Evolutionary conservation across 2,113 vertebrate genomes (phyloP), one percentile per base, ranked within the genome.

Genomic region (Eclectus roratus): DNA sequence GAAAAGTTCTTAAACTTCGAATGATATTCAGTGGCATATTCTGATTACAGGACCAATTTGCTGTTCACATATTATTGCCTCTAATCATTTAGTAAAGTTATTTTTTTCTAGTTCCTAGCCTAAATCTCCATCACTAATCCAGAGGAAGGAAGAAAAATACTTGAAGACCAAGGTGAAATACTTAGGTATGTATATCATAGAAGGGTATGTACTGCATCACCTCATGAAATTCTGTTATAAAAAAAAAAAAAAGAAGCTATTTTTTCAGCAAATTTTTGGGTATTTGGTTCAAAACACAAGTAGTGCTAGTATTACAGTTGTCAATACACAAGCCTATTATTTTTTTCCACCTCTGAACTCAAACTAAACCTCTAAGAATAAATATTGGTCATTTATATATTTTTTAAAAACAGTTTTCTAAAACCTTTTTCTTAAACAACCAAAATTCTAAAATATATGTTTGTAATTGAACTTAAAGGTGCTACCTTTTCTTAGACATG

Each of bases 401-500:
- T 70, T 96, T 79, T 66, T 10, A 72, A 68, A 71, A 41, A 1
- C 20, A 43, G 28, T 64, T 81, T 86, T 78, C 37, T 39, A 80
- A n/a, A 69, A 43, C 7, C 33, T 55, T 77, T 85, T 55, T 69
- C 37, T 66, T 50, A 7, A 91, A 68, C 19, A 43, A 53, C 1
- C 10, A 68, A 53, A 52, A 73, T 29, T 66, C 11, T 50, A 18
- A 50, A 77, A 60, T 55, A 43, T 2, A 33, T 2, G 4, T n/a
- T 46, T 64, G 18, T 60, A 85, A 93, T 3, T 85, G 64, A 93
- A 79, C 66, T 89, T 33, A 90, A 87, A 95, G 80, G 89, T 35
- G 74, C 68, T 98, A 99, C 99, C 99, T 99, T 99, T 99, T 98
- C 98, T 99, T 93, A 99, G 94, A 98, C 99, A 99, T 2, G 99